Base-by-base conservation (phyloP, 2,113 vertebrate species). In the Hypanus sabinus region DNA sequence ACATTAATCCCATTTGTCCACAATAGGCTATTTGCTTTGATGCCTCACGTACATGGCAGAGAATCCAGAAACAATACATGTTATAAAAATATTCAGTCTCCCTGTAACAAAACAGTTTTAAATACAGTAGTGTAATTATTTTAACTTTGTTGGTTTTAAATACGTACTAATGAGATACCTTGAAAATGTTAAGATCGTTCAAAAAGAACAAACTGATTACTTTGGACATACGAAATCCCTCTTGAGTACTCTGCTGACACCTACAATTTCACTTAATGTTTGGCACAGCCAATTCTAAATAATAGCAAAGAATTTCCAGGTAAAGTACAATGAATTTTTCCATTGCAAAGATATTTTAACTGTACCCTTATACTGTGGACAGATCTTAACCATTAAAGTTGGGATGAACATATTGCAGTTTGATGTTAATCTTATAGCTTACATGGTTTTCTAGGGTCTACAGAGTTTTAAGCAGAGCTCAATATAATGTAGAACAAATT, bases 31-130 rank as follows among this genome's bases (percentile, higher is more conserved):
- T 65, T 11, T 65, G 9, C 0, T 65, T 65, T 0, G 8, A 11
- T 65, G 62, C 62, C 62, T 65, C 9, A 65, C 62, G 8, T 27
- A 8, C 83, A 87, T 24, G 46, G 14, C n/a, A 65, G 27, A 14
- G n/a, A 90, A 60, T 62, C 60, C 14, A 90, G 60, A 88, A 87
- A 65, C 85, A 88, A 88, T 88, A 65, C 57, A 65, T 33, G 30
- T 65, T 33, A 62, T 62, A 90, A 65, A 46, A 62, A 65, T 65
- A 90, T 65, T 90, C 85, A 90, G 30, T 65, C 60, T 62, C 38
- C 24, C 12, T 88, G 30, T 62, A 65, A 16, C 20, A 88, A 65
- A 33, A n/a, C 65, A 33, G 7, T 33, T 65, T 33, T 33, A 33
- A 65, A 33, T 18, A n/a, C n/a, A n/a, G n/a, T n/a, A n/a, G 10